Conservation (phyloP, 2,113 vertebrate genomes). For the Odobenus rosmarus region DNA sequence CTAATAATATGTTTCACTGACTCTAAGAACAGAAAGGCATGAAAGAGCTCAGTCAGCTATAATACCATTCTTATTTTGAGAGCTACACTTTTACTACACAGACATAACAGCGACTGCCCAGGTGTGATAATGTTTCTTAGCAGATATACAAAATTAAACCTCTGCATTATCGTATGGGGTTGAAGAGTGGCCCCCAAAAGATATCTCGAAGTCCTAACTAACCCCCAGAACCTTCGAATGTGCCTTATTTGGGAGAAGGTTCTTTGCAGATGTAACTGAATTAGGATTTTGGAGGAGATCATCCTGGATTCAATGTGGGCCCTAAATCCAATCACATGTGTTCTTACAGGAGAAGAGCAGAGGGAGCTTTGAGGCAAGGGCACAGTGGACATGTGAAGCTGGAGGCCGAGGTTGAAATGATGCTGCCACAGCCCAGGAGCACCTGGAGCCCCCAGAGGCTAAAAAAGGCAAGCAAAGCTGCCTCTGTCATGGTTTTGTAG, state of each 20-base stretch:
- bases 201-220: background rate
- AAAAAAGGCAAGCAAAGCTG: background rate
- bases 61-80: background rate
- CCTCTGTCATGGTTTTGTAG: rapidly evolving
- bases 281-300: background rate
- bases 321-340: background rate
- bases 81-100: background rate
- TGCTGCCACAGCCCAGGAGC: too few species aligned
- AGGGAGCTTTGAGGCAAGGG: background rate
- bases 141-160: background rate
- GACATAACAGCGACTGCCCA: background rate
- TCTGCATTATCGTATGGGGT: background rate
- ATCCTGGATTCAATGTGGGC: background rate
- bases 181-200: background rate
- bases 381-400: rapidly evolving
- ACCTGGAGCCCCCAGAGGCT: background rate
- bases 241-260: background rate
- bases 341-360: background rate
- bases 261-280: background rate
- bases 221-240: background rate
- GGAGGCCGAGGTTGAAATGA: background rate
- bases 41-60: background rate
- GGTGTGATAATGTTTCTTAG: background rate
- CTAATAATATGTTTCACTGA: background rate
- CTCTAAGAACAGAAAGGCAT: background rate